Evolutionary conservation across 2,888 invertebrate genomes (phyloP).

Genomic region (Tachina grossa): DNA sequence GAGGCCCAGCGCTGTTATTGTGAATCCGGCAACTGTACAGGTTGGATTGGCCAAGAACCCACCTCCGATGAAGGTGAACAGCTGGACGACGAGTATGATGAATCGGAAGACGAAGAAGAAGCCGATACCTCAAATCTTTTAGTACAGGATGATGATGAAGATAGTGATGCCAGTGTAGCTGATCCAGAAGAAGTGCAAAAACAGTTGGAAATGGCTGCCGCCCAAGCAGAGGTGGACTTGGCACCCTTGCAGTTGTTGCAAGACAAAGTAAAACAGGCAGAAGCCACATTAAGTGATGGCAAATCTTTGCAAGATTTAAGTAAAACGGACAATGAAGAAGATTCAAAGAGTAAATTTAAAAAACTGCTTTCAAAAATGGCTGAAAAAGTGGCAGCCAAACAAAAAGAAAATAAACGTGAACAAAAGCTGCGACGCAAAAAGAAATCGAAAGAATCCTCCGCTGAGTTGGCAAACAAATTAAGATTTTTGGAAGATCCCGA

Average conservation of each 20-base stretch:
- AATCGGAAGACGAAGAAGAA: constrained; percentile 81
- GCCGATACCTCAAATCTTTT: constrained; percentile 77
- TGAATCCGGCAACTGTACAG: constrained; percentile 93
- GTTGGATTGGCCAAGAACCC: constrained; percentile 97
- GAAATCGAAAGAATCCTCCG: constrained; percentile 55
- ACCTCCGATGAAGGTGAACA: constrained; percentile 87
- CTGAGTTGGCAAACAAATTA: constrained; percentile 61
- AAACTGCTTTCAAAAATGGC: constrained; percentile 72
- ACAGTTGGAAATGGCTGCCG: constrained; percentile 72
- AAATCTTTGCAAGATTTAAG: constrained; percentile 38
- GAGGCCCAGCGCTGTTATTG: constrained; percentile 98
- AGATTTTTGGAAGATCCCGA: constrained; percentile 86
- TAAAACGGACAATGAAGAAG: constrained; percentile 62
- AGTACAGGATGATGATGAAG: constrained; percentile 83
- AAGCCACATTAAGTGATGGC: constrained; percentile 19
- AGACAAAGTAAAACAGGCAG: constrained; percentile 40
- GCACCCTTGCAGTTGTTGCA: constrained; percentile 58
- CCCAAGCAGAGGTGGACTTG: constrained; percentile 69
- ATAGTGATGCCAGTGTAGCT: constrained; percentile 76
- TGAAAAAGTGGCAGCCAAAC: constrained; percentile 73
- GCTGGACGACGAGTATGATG: constrained; percentile 76
- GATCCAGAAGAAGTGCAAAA: constrained; percentile 72
- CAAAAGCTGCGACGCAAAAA: constrained; percentile 78
- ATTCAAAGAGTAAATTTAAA: constrained; percentile 73
- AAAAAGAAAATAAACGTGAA: constrained; percentile 74